Evolutionary conservation across 2,888 invertebrate species (phyloP).

Genomic region (Tetheella fluctuosa): DNA sequence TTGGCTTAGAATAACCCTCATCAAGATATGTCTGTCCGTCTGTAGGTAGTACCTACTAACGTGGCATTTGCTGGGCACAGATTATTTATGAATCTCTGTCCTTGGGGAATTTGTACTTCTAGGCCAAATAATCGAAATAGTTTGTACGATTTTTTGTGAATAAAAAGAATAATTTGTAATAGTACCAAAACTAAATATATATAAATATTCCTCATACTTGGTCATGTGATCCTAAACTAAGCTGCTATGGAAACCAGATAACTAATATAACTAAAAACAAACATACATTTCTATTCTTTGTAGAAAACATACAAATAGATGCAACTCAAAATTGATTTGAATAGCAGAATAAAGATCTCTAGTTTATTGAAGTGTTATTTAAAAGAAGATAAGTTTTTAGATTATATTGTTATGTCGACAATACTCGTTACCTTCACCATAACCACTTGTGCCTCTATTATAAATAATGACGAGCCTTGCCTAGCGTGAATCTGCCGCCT

Average conservation of each 20-base stretch:
- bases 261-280: no score
- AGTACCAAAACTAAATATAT: no score
- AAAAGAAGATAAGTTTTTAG: not conserved
- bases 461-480: slow-evolving; percentile 3
- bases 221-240: no score
- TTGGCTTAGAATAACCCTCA: slow-evolving; percentile 52
- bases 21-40: slow-evolving; percentile 50
- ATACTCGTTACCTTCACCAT: not conserved
- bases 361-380: not conserved
- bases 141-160: no score
- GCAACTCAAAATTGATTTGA: no score
- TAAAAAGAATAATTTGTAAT: no score
- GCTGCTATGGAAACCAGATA: no score
- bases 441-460: slow-evolving; percentile 3
- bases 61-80: slow-evolving; percentile 45
- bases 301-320: no score
- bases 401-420: not conserved
- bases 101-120: not conserved
- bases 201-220: no score
- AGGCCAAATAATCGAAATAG: no score
- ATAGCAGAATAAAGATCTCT: no score
- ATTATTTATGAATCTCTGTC: slow-evolving; percentile 44
- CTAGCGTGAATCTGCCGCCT: slow-evolving; percentile 7
- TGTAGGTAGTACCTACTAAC: slow-evolving; percentile 24
- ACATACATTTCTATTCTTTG: no score